Base-by-base conservation (phyloP, 2,888 invertebrate genomes). In the Drosophila meridionalis region DNA sequence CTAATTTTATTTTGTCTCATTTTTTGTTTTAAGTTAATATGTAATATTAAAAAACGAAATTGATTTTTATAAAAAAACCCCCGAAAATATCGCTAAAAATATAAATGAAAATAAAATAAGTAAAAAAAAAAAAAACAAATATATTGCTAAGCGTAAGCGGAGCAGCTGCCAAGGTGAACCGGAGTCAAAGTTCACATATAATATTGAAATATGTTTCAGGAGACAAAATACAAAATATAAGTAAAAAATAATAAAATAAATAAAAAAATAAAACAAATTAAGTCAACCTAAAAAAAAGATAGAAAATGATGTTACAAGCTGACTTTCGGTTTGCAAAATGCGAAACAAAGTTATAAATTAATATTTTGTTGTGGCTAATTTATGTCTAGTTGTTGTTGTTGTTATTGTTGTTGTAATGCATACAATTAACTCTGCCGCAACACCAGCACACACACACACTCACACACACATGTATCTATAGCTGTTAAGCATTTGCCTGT, bases 271-370 rank as follows among this genome's bases (percentile, higher is more conserved):
- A 48, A 26, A 65, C 12, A 64, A 73, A 62, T 59, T n/a, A 63
- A 74, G 78, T 79, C 80, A 71, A 66, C 52, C 50, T 48, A 26
- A 20, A 61, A 32, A 43, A 36, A 55, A 45, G n/a, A 14, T 42
- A 38, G 53, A 38, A 55, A 53, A 42, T 59, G 53, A 67, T 84
- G 72, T 83, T 76, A 89, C 79, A 89, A 84, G 73, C 71, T 20
- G 57, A 73, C 87, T 88, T 86, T 84, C 87, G 53, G 76, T 76
- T 83, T 84, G 83, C 78, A 60, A 87, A 87, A 83, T 80, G 38
- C 65, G 68, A 70, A 55, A 67, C 67, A 56, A 60, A 66, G 70
- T 67, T 74, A 78, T 86, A 87, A 88, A 88, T 87, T 80, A 90
- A 90, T 87, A 90, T 83, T 72, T 64, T 60, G 40, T 48, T 87